Base-by-base conservation (phyloP, 2,797 vertebrate genomes). In the Lagodon rhomboides region DNA sequence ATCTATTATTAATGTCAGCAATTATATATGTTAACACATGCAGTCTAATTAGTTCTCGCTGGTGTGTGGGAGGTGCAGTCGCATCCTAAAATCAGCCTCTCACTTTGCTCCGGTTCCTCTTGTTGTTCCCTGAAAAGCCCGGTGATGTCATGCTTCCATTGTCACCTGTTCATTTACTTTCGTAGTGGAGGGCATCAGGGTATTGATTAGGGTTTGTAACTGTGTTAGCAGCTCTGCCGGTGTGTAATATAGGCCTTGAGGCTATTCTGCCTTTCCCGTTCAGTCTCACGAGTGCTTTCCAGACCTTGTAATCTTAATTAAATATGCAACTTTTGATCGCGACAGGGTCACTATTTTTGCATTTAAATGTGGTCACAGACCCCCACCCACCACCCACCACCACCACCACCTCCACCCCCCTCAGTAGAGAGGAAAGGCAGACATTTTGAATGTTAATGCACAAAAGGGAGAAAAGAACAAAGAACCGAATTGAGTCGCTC, bases 241-340 rank as follows among this genome's bases (percentile, higher is more conserved):
- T 94, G 94, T 97, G 96, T 96, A 97, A 96, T 97, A 96, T 87
- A 91, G 95, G 96, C 96, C 96, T 96, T 92, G 91, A 96, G 97
- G 93, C 92, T 75, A 77, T 87, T 83, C 87, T 87, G 83, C 85
- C 81, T 87, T 66, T 95, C 95, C 34, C 60, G 90, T 87, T 92
- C 94, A 94, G 95, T 96, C 96, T 97, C 96, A 92, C 91, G 95
- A 92, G 94, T 96, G 96, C 94, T 96, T 96, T 87, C 96, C 94
- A 95, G 96, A 97, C 96, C 96, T 96, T 96, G 95, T 96, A 96
- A 96, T 97, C 95, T 96, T 97, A 97, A 98, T 98, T 97, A 97
- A 97, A 97, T 97, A 98, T 97, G 96, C 97, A 97, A 95, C 95
- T 96, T 97, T 96, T 97, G 96, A 97, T 94, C 92, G 95, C 96